These are phyloP conservation scores for Protonemura montana DNA, from an alignment of 2,888 invertebrate genomes.

Conservation along the genomic window DNA sequence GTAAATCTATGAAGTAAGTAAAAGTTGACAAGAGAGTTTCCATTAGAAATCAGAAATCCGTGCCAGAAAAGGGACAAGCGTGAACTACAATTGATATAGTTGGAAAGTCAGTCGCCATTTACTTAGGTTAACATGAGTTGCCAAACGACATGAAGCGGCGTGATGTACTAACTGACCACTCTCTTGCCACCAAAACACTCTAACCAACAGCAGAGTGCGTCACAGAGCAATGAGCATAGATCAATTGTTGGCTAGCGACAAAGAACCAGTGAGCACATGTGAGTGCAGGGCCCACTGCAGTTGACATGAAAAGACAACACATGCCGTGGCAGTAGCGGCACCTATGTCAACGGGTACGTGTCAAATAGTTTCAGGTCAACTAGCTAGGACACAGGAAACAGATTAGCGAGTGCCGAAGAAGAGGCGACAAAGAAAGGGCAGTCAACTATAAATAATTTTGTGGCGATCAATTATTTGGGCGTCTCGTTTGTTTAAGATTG, in stretches of 20 bases:
- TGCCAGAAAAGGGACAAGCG: too few relatives aligned
- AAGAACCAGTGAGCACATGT: background rate
- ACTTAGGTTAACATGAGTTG: too few relatives aligned
- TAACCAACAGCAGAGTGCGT: background rate
- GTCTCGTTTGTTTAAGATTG: background rate
- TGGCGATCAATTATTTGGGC: conserved; percentile 17
- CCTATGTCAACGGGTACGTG: background rate
- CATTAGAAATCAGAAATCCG: too few relatives aligned
- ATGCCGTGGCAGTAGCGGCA: background rate
- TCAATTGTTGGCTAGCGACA: background rate
- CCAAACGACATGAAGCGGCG: too few relatives aligned
- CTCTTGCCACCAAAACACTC: background rate
- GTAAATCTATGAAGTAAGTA: too few relatives aligned
- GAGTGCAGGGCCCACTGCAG: background rate
- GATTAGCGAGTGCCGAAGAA: conserved; percentile 1
- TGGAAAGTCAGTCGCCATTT: too few relatives aligned
- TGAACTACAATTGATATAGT: too few relatives aligned
- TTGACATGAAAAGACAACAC: background rate
- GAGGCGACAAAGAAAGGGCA: conserved; percentile 32
- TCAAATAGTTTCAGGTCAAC: background rate
- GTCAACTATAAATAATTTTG: conserved; percentile 33
- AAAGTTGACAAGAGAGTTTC: too few relatives aligned
- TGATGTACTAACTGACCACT: background rate
- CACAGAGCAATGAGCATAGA: background rate
- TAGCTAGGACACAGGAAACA: conserved; percentile 7